Conservation (phyloP, 2,113 vertebrate genomes). For the Pogona vitticeps region DNA sequence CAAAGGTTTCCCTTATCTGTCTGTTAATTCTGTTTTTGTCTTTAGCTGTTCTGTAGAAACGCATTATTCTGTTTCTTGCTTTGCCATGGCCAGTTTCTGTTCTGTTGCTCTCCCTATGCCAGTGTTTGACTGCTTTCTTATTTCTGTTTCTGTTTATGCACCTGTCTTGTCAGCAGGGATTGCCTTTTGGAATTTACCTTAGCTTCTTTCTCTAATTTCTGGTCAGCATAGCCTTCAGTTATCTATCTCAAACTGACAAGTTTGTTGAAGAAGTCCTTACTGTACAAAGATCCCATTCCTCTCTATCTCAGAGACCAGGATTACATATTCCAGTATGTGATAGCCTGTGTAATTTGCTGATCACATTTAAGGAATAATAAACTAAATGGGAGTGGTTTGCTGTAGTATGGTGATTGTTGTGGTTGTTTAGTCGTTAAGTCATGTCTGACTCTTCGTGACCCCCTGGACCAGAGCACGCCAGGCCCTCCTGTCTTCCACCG, state of each 20-base stretch:
- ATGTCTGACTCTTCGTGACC: too few relatives aligned
- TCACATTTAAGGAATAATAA: background rate
- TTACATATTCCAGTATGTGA: too few relatives aligned
- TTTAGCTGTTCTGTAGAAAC: background rate
- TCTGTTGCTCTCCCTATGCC: slow-evolving; percentile 20
- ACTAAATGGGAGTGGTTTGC: background rate
- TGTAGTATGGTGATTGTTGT: too few relatives aligned
- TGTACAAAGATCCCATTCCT: background rate
- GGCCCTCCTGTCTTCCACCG: too few relatives aligned
- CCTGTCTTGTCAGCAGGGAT: background rate
- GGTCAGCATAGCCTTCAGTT: background rate
- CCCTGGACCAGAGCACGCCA: too few relatives aligned
- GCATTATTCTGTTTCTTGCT: slow-evolving; percentile 24
- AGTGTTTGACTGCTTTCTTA: too few relatives aligned
- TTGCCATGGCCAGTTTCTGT: slow-evolving; percentile 44
- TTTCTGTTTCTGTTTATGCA: too few relatives aligned
- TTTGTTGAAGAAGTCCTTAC: too few relatives aligned
- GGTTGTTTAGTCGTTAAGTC: too few relatives aligned
- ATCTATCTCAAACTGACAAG: background rate
- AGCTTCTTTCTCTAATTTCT: background rate
- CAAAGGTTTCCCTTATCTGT: background rate
- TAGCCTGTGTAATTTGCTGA: background rate
- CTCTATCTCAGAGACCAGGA: background rate
- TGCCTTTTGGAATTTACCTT: background rate
- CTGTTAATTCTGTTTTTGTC: background rate